Base-by-base conservation (phyloP, 2,888 invertebrate species). In the Synanthedon andrenaeformis region DNA sequence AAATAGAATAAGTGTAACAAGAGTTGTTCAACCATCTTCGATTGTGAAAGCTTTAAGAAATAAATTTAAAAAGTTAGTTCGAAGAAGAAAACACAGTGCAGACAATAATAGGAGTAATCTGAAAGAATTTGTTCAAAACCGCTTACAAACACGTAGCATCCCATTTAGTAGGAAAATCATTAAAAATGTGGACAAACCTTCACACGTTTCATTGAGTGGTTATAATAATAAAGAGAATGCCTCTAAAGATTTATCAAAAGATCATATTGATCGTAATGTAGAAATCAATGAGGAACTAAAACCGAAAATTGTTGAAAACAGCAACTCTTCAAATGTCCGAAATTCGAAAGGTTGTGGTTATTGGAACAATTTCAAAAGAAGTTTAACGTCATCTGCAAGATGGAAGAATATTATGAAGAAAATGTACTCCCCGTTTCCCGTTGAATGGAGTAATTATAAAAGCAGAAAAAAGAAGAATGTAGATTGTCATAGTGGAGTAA, bases 401-500 rank as follows among this genome's bases (percentile, higher is more conserved):
- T 45, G 48, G 57, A 52, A 58, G 51, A 14, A 54, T 56, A 23
- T 1, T 13, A 50, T 41, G 41, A 41, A 13, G 51, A 45, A 55
- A 54, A 14, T 50, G 42, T 13, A 54, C 45, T 59, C 42, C 58
- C 13, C 13, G 5, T 45, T 45, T 13, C 13, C 45, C 3, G 5
- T 14, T 2, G 45, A 45, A 8, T 45, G 45, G 45, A 65, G 59
- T 41, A 71, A 75, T 54, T 69, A 72, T 53, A 82, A 78, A 59
- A 65, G 69, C 4, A 75, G 71, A 53, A 79, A 74, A 67, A 79
- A 77, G 55, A 17, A 49, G 5, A 49, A 10, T 10, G 11, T 12
- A 10, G 17, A 17, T 49, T 4, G 11, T 12, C 4, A 14, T 2
- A 23, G 14, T 10, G 49, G 11, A 2, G 14, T 1, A 12, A 17